phyloP scores from a whole-genome alignment of 1,140 invertebrate genomes.

The Drosophila lowei region DNA sequence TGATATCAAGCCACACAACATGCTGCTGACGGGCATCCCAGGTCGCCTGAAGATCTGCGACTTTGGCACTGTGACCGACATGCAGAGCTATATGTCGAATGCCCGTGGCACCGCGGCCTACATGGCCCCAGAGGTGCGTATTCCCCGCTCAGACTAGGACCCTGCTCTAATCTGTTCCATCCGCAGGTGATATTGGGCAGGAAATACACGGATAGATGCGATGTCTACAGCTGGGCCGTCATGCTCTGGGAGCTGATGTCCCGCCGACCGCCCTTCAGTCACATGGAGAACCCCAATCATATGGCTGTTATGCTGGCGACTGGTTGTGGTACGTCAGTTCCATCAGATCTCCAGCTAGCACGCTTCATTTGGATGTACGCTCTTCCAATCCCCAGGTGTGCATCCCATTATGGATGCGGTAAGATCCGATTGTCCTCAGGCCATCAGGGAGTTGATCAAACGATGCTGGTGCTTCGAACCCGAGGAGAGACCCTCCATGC shows the following conservation, averaged over 20 bases:
- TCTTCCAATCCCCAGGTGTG: not conserved
- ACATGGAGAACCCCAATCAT: not conserved
- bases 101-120: slow-evolving; percentile 19
- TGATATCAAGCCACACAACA: slow-evolving; percentile 42
- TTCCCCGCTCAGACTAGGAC: not conserved
- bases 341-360: not conserved
- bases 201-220: slow-evolving; percentile 35
- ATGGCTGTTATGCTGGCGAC: not conserved
- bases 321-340: not conserved
- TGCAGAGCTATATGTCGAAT: slow-evolving; percentile 8
- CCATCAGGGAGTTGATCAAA: slow-evolving; percentile 5
- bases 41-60: slow-evolving; percentile 39
- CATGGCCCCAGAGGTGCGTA: slow-evolving; percentile 46
- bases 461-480: slow-evolving; percentile 6
- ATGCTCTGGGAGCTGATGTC: slow-evolving; percentile 43
- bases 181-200: not conserved
- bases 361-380: not conserved
- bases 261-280: slow-evolving; percentile 18
- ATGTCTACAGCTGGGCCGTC: slow-evolving; percentile 50
- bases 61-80: slow-evolving; percentile 19
- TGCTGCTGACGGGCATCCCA: slow-evolving; percentile 19
- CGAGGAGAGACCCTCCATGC: not conserved
- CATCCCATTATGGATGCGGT: slow-evolving; percentile 1
- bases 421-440: slow-evolving; percentile 17
- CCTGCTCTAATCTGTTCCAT: not conserved